Conservation (phyloP, 2,113 vertebrate species). For the Cryptoleucopteryx plumbea region DNA sequence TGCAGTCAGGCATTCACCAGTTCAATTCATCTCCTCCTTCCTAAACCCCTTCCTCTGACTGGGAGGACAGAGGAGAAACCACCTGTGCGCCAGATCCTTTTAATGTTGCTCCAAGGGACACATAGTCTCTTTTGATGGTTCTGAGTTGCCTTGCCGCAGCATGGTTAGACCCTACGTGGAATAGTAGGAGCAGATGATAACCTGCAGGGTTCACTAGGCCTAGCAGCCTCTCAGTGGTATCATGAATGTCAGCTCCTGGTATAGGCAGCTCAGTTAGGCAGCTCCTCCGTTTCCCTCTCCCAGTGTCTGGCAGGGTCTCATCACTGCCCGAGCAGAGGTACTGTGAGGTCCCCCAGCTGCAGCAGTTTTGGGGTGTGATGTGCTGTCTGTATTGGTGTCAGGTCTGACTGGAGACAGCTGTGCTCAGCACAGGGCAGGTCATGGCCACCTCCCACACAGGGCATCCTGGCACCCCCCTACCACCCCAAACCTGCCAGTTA, state of each 20-base stretch:
- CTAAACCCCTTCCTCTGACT: not conserved
- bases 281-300: not conserved
- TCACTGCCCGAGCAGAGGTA: not conserved
- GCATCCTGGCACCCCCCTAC: not conserved
- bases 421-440: not conserved
- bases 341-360: not conserved
- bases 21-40: not conserved
- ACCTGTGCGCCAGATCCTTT: not conserved
- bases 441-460: not conserved
- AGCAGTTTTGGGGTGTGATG: not conserved
- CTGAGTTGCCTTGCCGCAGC: not conserved
- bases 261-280: not conserved
- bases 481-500: not conserved
- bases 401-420: not conserved
- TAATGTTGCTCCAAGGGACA: not conserved
- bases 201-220: not conserved
- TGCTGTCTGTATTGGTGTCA: not conserved
- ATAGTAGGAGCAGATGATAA: not conserved
- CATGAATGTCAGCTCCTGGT: not conserved
- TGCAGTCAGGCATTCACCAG: too few species aligned
- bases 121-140: not conserved
- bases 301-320: not conserved
- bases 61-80: not conserved
- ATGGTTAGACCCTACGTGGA: not conserved
- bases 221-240: too few species aligned